Conservation (phyloP, 2,113 vertebrate species). For the Felis catus region F.catus_Fca126_mat1.0 CM031425.1:7679001-7679500, state of each 20-base stretch:
- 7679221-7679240: too few relatives aligned
- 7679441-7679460: not conserved
- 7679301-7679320: too few relatives aligned
- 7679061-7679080: not conserved
- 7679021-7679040: not conserved
- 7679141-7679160: too few relatives aligned
- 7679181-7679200: too few relatives aligned
- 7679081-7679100: too few relatives aligned
- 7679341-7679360: not conserved
- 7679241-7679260: too few relatives aligned
- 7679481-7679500: not conserved
- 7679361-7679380: not conserved
- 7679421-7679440: not conserved
- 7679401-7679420: not conserved
- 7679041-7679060: not conserved
- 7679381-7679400: too few relatives aligned
- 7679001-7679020: not conserved
- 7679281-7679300: too few relatives aligned
- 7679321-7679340: too few relatives aligned
- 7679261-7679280: too few relatives aligned
- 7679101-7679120: not conserved
- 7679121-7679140: not conserved
- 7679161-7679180: too few relatives aligned
- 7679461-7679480: not conserved
- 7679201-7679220: too few relatives aligned